Evolutionary conservation across 1,140 invertebrate genomes (phyloP).

Genomic region (Drosophila pachea): DNA sequence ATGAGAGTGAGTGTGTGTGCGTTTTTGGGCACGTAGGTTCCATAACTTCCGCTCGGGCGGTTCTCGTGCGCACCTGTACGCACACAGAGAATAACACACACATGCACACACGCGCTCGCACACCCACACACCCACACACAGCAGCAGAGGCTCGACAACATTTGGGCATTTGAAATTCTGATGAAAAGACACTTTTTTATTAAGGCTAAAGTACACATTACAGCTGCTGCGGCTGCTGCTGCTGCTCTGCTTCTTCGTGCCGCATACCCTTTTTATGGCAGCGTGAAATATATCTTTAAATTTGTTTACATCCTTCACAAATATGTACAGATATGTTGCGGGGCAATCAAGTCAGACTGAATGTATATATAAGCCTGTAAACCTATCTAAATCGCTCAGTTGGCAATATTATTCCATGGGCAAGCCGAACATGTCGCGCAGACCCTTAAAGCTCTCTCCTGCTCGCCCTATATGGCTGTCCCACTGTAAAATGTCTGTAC

Average conservation of each 20-base stretch:
- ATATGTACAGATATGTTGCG: too few relatives aligned
- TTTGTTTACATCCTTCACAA: slow-evolving; percentile 19
- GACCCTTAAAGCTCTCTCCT: too few relatives aligned
- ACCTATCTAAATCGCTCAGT: too few relatives aligned
- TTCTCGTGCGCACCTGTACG: slow-evolving; percentile 70
- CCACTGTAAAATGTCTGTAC: too few relatives aligned
- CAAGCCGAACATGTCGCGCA: too few relatives aligned
- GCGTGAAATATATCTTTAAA: background rate
- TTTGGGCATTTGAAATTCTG: slow-evolving; percentile 69
- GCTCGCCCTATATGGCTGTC: too few relatives aligned
- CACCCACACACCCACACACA: slow-evolving; percentile 42
- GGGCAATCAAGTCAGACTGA: too few relatives aligned
- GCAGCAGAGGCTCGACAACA: background rate
- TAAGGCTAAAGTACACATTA: slow-evolving; percentile 40
- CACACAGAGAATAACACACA: slow-evolving; percentile 34
- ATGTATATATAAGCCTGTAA: too few relatives aligned
- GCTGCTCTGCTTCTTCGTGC: background rate
- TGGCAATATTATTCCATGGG: too few relatives aligned
- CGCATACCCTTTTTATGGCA: slow-evolving; percentile 14
- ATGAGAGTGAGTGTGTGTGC: slow-evolving; percentile 6
- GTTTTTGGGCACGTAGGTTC: slow-evolving; percentile 63
- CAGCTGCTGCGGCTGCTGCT: too few relatives aligned
- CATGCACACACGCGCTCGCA: slow-evolving; percentile 17
- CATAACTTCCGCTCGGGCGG: slow-evolving; percentile 72
- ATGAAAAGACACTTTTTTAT: slow-evolving; percentile 76